These are phyloP conservation scores for Trichechus manatus DNA, from an alignment of 2,113 vertebrate genomes.

Conservation along the genomic window DNA sequence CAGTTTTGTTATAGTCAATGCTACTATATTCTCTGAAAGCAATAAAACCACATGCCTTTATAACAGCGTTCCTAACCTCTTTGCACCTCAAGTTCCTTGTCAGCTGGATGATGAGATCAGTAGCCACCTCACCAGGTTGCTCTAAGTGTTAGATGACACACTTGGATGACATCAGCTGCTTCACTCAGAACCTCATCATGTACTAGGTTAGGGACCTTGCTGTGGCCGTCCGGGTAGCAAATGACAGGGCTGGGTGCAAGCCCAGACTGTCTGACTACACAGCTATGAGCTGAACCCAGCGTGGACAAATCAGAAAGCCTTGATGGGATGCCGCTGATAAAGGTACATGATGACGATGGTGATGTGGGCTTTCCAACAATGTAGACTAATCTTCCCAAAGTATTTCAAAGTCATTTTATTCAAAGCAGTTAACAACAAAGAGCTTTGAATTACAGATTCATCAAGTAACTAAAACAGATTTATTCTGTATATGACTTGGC, in stretches of 20 bases:
- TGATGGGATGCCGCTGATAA: not conserved
- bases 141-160: not conserved
- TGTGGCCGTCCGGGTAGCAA: not conserved
- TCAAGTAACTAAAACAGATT: constrained; percentile 44
- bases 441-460: constrained; percentile 30
- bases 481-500: constrained; percentile 57
- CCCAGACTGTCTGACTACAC: not conserved
- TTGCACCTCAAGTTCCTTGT: not conserved
- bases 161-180: not conserved
- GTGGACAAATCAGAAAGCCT: not conserved
- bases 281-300: not conserved
- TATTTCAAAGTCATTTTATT: not conserved
- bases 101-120: not conserved
- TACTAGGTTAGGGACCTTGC: not conserved
- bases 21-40: not conserved
- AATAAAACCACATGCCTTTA: not conserved
- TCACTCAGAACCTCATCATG: not conserved
- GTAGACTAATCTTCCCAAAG: not conserved
- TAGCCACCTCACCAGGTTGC: not conserved
- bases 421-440: constrained; percentile 13
- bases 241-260: not conserved
- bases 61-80: not conserved
- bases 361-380: not conserved
- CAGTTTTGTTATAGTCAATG: not conserved
- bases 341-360: not conserved